Conservation (phyloP, 64 coral and sea anemone species). For the Montipora capricornis region DNA sequence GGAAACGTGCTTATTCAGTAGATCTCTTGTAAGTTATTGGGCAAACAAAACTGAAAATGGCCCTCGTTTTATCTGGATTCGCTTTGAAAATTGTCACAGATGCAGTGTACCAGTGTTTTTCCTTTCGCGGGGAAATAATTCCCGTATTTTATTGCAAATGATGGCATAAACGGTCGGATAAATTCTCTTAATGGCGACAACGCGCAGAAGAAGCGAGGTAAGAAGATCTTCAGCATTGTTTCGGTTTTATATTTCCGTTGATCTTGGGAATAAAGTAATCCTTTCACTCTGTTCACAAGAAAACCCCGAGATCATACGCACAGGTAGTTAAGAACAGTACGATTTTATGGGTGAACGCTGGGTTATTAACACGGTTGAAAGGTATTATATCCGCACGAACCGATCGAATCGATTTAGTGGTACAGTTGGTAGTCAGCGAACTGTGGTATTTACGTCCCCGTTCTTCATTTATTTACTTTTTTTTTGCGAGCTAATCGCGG, state of each 20-base stretch:
- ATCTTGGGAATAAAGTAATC: not conserved
- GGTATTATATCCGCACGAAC: not conserved
- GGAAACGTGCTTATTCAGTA: slow-evolving; percentile 39
- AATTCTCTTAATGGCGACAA: slow-evolving; percentile 37
- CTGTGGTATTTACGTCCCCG: not conserved
- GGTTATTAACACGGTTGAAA: not conserved
- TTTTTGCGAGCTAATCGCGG: not conserved
- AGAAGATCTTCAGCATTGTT: not conserved
- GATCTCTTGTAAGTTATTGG: slow-evolving; percentile 37
- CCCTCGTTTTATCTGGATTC: not conserved
- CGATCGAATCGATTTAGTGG: slow-evolving; percentile 9
- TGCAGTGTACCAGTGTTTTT: no score
- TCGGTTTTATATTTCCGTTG: not conserved
- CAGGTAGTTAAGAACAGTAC: not conserved
- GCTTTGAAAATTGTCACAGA: not conserved
- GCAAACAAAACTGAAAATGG: slow-evolving; percentile 55
- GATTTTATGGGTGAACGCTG: not conserved
- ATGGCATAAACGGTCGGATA: not conserved
- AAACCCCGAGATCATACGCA: no score
- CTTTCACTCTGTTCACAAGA: not conserved
- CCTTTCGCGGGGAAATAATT: no score
- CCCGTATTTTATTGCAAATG: not conserved
- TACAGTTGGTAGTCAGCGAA: not conserved
- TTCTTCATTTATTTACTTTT: not conserved
- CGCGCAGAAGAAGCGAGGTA: slow-evolving; percentile 62